Evolutionary conservation across 1,140 invertebrate species (phyloP), one percentile per base, ranked within the genome.

Genomic region (Panulirus ornatus): DNA sequence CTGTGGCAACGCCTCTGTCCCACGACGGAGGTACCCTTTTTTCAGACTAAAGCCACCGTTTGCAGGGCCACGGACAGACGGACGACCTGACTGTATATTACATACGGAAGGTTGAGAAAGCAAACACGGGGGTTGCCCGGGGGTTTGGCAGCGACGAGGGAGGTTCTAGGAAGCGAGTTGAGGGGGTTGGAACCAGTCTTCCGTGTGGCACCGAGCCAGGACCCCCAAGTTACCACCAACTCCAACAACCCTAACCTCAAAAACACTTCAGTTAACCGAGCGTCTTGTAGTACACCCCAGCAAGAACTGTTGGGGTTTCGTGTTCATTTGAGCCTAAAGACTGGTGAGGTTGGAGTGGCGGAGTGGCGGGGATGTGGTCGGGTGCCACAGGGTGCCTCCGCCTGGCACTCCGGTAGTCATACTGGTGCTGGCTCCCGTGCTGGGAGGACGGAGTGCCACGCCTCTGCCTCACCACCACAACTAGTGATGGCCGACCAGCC

Each of bases 161-260:
- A 75, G 36, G 38, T 76, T 76, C 73, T 76, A 42, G 73, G 73
- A 76, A 76, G 5, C 40, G 34, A 42, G 58, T n/a, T n/a, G n/a
- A n/a, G 22, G 58, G 58, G 22, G 22, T 66, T 27, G n/a, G 30
- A 27, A 27, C n/a, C 58, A 22, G 3, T 66, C 58, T 66, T 66
- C 58, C 58, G 58, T 19, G n/a, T 66, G 71, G 71, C 71, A 40
- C 34, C 8, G 71, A 38, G 71, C 71, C 71, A 75, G 71, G 1
- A 66, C 58, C 58, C 2, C 58, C 58, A 63, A 1, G n/a, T 27
- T 63, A 22, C 19, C 58, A 3, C 58, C 19, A 8, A 14, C 6
- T 27, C 19, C 58, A 1, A 1, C n/a, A 14, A 22, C 58, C 11
- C 58, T 27, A 22, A 30, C 58, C 51, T 66, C 1, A 27, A 27